Base-by-base conservation (phyloP, 1,140 invertebrate genomes). In the Batillaria attramentaria region DNA sequence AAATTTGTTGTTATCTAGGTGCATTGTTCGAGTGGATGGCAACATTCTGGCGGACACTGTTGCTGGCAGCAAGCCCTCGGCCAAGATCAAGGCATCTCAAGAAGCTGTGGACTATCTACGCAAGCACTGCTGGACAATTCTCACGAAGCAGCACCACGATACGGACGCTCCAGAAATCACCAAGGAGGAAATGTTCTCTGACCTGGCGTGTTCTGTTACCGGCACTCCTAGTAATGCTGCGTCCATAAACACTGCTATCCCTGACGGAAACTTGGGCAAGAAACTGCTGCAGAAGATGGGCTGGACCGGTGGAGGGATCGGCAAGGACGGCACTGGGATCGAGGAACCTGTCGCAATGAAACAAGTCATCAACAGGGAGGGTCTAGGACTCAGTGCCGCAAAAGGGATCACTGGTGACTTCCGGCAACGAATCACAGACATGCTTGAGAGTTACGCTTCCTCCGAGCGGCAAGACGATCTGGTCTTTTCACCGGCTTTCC, bases 241-340 rank as follows among this genome's bases (percentile, higher is more conserved):
- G 35, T 75, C 95, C 16, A 79, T 77, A 79, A 80, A 37, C 68
- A 80, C 37, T 60, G 43, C 87, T 31, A 83, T 93, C 8, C 82
- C 91, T 41, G 87, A 90, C 16, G 91, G 90, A 79, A 94, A 94
- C 83, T 92, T 94, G 77, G 94, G 94, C 10, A 93, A 90, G 72
- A 95, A 94, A 85, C 92, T 96, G 90, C 93, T 96, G 93, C 93
- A 94, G 79, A 90, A 94, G 80, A 96, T 96, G 95, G 95, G 95
- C 0, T 96, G 95, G 95, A 91, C 93, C 39, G 95, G 95, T 39
- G 95, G 95, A 43, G 95, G 94, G 0, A 90, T 96, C 57, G 95
- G 95, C 0, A 94, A 94, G 81, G 91, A 93, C 24, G 87, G 86
- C 0, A 92, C 93, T 20, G 95, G 95, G 37, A 93, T 94, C n/a